A percentile compares a stretch with the other conserved stretches of the same genome.
phyloP scores from a whole-genome alignment of 1,140 invertebrate genomes.

The Rhagoletis zephyria region DNA sequence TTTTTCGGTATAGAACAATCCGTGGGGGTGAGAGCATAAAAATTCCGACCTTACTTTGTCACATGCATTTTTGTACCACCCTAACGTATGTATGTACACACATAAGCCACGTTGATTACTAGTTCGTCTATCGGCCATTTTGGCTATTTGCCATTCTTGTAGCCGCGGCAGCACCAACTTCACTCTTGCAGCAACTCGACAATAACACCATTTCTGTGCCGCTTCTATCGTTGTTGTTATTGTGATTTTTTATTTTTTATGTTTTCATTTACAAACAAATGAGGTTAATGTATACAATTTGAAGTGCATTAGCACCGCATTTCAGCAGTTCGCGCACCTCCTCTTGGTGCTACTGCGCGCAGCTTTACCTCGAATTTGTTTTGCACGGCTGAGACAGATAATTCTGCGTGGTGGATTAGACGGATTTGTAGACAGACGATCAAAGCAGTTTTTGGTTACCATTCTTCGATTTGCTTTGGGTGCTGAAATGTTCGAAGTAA shows the following conservation, averaged over 20 bases:
- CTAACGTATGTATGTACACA: too few relatives aligned
- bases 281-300: conserved; percentile 50
- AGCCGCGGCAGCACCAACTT: background rate
- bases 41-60: too few relatives aligned
- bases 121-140: background rate
- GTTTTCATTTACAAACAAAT: conserved; percentile 16
- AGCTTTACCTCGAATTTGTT: background rate
- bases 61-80: too few relatives aligned
- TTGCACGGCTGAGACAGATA: background rate
- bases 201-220: background rate
- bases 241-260: background rate
- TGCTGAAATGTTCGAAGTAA: background rate
- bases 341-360: background rate
- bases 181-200: background rate
- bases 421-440: background rate
- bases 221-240: background rate
- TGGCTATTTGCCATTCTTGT: background rate
- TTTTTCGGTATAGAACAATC: too few relatives aligned
- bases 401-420: background rate
- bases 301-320: conserved; percentile 44
- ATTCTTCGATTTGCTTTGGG: background rate
- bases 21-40: too few relatives aligned
- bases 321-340: conserved; percentile 16
- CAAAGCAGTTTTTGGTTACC: background rate
- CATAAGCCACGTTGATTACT: background rate